Base-by-base conservation (phyloP, 2,113 vertebrate genomes). In the Istiophorus platypterus region DNA sequence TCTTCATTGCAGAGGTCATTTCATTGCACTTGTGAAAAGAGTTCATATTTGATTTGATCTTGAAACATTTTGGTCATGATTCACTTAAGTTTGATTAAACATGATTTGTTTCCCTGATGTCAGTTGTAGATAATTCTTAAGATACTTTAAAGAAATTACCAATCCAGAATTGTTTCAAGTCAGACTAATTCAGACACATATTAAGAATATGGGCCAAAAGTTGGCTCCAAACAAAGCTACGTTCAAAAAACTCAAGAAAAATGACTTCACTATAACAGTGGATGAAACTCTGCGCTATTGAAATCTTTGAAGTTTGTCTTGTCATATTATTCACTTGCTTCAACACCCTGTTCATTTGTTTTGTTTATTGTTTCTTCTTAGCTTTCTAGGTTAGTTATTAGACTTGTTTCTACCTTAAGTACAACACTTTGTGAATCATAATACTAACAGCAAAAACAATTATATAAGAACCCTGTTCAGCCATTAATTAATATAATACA, bases 401-500 rank as follows among this genome's bases (percentile, higher is more conserved):
- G 39, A 15, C 26, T 24, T 37, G 63, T 37, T 26, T 37, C 15
- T 12, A 51, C 14, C 62, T 39, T 22, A 52, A 27, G 18, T 15
- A 7, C 59, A 80, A 31, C 9, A 54, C 49, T 39, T 51, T 41
- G 11, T 59, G 27, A 34, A 3, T 6, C 31, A n/a, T n/a, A n/a
- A n/a, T n/a, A n/a, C n/a, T n/a, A n/a, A n/a, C n/a, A n/a, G n/a
- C n/a, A n/a, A n/a, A n/a, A n/a, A n/a, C n/a, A n/a, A n/a, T n/a
- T n/a, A n/a, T n/a, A n/a, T n/a, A 8, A 76, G 45, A 63, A 69
- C 61, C 42, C 29, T 77, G 39, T 63, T 54, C n/a, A 59, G 49
- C 15, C 31, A n/a, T 34, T 31, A 51, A 65, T 52, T 69, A 20
- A 66, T 57, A 91, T 86, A 90, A 88, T 88, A 85, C 84, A 76